These are phyloP conservation scores for Diplolepis rosae DNA, from an alignment of 2,888 invertebrate genomes.

Conservation along the genomic window DNA sequence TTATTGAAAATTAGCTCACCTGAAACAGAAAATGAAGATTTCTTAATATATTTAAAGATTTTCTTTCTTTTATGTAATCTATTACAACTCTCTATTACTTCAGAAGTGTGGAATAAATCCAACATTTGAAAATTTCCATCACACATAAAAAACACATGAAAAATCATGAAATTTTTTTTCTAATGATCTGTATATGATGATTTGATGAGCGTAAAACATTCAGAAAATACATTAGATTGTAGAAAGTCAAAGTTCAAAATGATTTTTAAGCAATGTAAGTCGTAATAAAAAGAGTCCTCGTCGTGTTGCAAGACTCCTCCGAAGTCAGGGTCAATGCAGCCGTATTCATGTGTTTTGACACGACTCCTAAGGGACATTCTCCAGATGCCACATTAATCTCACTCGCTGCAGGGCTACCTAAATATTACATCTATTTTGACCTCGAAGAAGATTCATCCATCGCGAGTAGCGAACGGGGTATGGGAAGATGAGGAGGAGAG, in stretches of 20 bases:
- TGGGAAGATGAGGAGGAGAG: conserved; percentile 1
- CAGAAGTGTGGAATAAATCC: no score
- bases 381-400: not conserved
- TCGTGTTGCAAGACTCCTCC: not conserved
- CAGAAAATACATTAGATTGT: not conserved
- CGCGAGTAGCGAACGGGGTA: conserved; percentile 30
- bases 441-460: conserved; percentile 31
- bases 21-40: not conserved
- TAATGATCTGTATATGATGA: not conserved
- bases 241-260: not conserved
- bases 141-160: no score
- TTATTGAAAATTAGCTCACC: not conserved
- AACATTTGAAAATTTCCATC: no score
- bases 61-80: no score
- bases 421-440: conserved; percentile 31
- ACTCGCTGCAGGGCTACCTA: conserved; percentile 21
- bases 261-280: not conserved
- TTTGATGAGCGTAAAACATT: not conserved
- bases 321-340: not conserved
- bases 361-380: not conserved
- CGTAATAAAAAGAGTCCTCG: not conserved
- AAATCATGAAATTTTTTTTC: not conserved
- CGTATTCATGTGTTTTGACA: conserved; percentile 7
- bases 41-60: not conserved
- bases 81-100: no score